Evolutionary conservation across 2,113 vertebrate genomes (phyloP).

Genomic region (Felis catus): F.catus_Fca126_mat1.0 CM031418.1:77427001-77427500

Average conservation of each 20-base stretch:
- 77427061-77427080: not conserved
- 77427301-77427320: constrained; percentile 3
- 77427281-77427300: not conserved
- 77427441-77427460: not conserved
- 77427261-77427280: constrained; percentile 36
- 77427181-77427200: not conserved
- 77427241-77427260: constrained; percentile 13
- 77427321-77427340: constrained; percentile 1
- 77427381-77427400: not conserved
- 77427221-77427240: not conserved
- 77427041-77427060: not conserved
- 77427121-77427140: not conserved
- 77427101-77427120: not conserved
- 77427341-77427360: not conserved
- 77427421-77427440: not conserved
- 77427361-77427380: not conserved
- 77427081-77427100: constrained; percentile 12
- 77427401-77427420: not conserved
- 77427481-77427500: not conserved
- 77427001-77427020: not conserved
- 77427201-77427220: not conserved
- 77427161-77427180: not conserved
- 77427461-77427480: not conserved
- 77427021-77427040: constrained; percentile 14
- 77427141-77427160: not conserved